Percentiles rank a stretch among this genome's conserved stretches.
Evolutionary conservation across 2,113 vertebrate species (phyloP).

Genomic region (Xiphorhynchus elegans): DNA sequence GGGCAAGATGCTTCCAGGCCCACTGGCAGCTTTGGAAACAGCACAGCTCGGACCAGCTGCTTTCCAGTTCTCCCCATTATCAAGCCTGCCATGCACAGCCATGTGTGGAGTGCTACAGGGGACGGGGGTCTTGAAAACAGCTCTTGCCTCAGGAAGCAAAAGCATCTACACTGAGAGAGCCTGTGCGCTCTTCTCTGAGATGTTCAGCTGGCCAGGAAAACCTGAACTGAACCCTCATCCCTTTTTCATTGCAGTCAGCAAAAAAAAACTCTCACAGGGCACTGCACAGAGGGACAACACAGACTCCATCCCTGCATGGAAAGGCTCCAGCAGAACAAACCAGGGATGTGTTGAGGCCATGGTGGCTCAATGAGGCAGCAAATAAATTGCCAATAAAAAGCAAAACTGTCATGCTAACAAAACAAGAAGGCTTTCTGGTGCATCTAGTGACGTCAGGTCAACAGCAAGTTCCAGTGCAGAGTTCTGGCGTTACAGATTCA

Average conservation of each 20-base stretch:
- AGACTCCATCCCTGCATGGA: not conserved
- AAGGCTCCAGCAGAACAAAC: not conserved
- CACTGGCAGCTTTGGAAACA: not conserved
- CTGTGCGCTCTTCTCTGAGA: not conserved
- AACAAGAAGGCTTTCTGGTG: not conserved
- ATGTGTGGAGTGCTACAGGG: accelerated
- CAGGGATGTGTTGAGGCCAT: not conserved
- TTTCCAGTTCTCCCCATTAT: not conserved
- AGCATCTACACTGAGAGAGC: not conserved
- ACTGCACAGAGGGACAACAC: not conserved
- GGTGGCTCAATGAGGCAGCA: not conserved
- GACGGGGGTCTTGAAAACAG: not conserved
- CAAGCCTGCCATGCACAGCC: not conserved
- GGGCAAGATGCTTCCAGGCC: not conserved
- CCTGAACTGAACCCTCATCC: not conserved
- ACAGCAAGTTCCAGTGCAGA: not conserved
- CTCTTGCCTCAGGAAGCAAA: not conserved
- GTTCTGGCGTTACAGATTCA: not conserved
- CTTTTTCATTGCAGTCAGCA: not conserved
- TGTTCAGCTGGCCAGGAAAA: not conserved
- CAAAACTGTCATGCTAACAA: not conserved
- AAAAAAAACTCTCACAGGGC: not conserved
- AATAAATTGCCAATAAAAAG: not conserved
- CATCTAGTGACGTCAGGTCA: not conserved
- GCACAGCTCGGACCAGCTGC: not conserved